Evolutionary conservation across 2,888 invertebrate genomes (phyloP), one percentile per base, ranked within the genome.

Genomic region (Thymelicus sylvestris): DNA sequence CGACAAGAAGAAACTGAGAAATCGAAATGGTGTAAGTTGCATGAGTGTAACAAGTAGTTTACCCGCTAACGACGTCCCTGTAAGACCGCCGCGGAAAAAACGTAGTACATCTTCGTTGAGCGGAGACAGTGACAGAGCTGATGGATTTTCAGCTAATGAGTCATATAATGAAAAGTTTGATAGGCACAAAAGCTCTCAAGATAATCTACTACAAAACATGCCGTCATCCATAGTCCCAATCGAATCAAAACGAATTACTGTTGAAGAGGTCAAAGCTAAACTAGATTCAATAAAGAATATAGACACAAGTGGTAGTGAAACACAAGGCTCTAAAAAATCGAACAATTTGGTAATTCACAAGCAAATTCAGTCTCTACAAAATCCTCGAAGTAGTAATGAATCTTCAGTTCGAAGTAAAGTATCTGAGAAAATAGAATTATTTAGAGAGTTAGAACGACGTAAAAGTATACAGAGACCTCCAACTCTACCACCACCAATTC

Each of bases 31-130:
- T 38, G 94, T 97, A 19, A 96, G 96, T 76, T 97, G 97, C 83
- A 95, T 96, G 86, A 97, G 97, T 79, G 94, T 96, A 66, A 95
- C 96, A 0, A 96, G 96, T 77, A 96, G 96, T 84, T 69, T 94
- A 84, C 84, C 90, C 76, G 82, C 86, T 2, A 87, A 87, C 73
- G 91, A 91, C 48, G 87, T 94, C 19, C 96, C 97, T 0, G 91
- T 96, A 0, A 93, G 97, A 78, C 97, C 97, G 0, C 96, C 97
- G 0, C 94, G 97, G 69, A 96, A 96, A 78, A 97, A 97, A 85
- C 95, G 96, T 73, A 95, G 95, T 73, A 95, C 96, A 2, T 96
- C 95, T 63, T 95, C 96, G 2, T 83, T 95, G 47, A 95, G 95
- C 77, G 95, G 95, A 57, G 95, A 95, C 73, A 95, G 95, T 79